Conservation (phyloP, 2,888 invertebrate genomes). For the Linyphia triangularis region DNA sequence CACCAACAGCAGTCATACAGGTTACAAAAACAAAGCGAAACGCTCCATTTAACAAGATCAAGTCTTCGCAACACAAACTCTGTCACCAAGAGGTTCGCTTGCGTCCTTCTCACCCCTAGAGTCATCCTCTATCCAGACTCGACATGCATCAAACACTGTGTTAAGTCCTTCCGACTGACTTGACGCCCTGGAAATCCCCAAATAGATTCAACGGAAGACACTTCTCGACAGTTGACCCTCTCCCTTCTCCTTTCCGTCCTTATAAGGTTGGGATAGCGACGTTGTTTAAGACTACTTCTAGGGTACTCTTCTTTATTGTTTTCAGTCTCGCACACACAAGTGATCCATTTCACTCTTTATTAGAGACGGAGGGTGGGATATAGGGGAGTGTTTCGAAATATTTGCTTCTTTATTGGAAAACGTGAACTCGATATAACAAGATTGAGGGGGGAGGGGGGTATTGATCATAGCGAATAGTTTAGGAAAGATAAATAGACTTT, state of each 20-base stretch:
- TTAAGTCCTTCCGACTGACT: slow-evolving; percentile 18
- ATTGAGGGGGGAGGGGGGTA: not conserved
- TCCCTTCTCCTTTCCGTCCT: too few species aligned
- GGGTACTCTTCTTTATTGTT: not conserved
- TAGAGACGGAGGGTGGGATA: not conserved
- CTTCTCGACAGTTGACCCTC: not conserved
- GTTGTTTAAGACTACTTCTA: not conserved
- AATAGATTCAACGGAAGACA: slow-evolving; percentile 30
- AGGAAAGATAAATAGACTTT: too few species aligned
- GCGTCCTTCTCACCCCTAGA: not conserved
- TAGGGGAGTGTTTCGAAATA: too few species aligned
- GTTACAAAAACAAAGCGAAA: too few species aligned
- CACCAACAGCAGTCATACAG: too few species aligned
- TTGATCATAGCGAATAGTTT: too few species aligned
- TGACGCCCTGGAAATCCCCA: slow-evolving; percentile 24
- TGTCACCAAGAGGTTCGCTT: too few species aligned
- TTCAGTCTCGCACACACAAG: not conserved
- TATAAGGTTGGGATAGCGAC: too few species aligned
- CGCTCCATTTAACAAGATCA: too few species aligned
- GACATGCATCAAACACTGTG: not conserved
- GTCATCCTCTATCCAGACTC: not conserved
- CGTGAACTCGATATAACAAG: not conserved
- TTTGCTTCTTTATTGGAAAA: too few species aligned
- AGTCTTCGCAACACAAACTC: too few species aligned
- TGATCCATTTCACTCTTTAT: slow-evolving; percentile 25